phyloP scores from a whole-genome alignment of 2,888 invertebrate genomes.

The Seira musarum region DNA sequence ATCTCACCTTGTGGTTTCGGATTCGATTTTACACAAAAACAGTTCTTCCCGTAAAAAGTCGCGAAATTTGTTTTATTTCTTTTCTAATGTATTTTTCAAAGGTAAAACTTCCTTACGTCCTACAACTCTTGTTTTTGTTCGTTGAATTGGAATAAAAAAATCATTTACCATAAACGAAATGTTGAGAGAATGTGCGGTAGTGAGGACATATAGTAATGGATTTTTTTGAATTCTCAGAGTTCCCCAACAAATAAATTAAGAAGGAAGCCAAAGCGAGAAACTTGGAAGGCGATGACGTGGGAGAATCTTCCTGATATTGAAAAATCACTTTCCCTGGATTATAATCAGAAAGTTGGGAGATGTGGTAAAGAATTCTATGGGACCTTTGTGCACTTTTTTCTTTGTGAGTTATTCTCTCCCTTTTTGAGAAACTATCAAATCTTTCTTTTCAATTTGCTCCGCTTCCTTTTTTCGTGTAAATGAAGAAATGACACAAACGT shows the following conservation, averaged over 20 bases:
- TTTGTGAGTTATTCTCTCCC: neutral
- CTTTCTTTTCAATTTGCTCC: slow-evolving; percentile 6
- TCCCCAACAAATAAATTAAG: neutral
- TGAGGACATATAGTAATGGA: neutral
- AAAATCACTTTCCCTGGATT: neutral
- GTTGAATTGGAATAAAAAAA: slow-evolving; percentile 6
- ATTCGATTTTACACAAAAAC: neutral
- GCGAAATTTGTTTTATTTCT: too few relatives aligned
- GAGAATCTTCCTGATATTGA: slow-evolving; percentile 6
- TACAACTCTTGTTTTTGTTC: too few relatives aligned
- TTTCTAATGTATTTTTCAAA: neutral
- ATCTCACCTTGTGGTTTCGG: slow-evolving; percentile 7
- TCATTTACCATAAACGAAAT: neutral
- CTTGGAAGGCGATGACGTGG: neutral
- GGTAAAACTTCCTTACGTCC: neutral
- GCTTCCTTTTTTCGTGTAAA: slow-evolving; percentile 4
- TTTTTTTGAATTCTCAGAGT: neutral
- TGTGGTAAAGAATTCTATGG: neutral
- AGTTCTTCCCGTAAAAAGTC: neutral
- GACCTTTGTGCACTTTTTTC: slow-evolving; percentile 11
- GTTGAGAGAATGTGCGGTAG: neutral
- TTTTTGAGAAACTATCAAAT: slow-evolving; percentile 1
- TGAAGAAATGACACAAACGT: slow-evolving; percentile 9
- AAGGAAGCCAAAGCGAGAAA: neutral
- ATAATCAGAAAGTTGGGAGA: slow-evolving; percentile 7